Base-by-base conservation (phyloP, 1,140 invertebrate species). In the Cyclina sinensis region DNA sequence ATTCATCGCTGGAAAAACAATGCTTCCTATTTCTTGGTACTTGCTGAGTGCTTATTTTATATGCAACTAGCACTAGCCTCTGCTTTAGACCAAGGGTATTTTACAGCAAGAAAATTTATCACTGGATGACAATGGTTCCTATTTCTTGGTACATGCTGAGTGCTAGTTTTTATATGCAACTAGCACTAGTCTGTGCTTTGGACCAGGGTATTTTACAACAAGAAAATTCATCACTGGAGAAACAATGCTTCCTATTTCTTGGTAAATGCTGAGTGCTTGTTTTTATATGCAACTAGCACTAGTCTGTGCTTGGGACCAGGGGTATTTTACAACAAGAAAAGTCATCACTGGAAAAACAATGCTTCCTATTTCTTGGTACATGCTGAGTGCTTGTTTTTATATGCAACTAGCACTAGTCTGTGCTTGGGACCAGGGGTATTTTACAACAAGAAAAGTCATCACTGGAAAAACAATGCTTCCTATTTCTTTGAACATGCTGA, bases 161-260 rank as follows among this genome's bases (percentile, higher is more conserved):
- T 70, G 65, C 65, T 70, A 16, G 65, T 70, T n/a, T 70, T 5
- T 24, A 51, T 35, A 78, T 54, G 27, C 74, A 51, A 78, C 74
- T 78, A 78, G 74, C 74, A 78, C 74, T 78, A 78, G 74, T 30
- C 46, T 78, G 74, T 78, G 74, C 74, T 78, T 78, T 46, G 74
- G 35, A 51, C 43, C n/a, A 78, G 43, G 74, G n/a, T 30, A 30
- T 35, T 5, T 16, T 35, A 73, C 39, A 32, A 73, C 27, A 21
- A 24, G 18, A 9, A 27, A 5, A 57, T 57, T 18, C 7, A 9
- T 14, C 7, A 39, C 30, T 18, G 32, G 39, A 73, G 18, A 24
- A 21, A 39, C 1, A 73, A 16, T 39, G 68, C 24, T 39, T 39
- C 68, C 27, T 43, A 39, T 21, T 37, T 73, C 68, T 73, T 37